Evolutionary conservation across 2,797 vertebrate genomes (phyloP).

Genomic region (Hylomyscus alleni): DNA sequence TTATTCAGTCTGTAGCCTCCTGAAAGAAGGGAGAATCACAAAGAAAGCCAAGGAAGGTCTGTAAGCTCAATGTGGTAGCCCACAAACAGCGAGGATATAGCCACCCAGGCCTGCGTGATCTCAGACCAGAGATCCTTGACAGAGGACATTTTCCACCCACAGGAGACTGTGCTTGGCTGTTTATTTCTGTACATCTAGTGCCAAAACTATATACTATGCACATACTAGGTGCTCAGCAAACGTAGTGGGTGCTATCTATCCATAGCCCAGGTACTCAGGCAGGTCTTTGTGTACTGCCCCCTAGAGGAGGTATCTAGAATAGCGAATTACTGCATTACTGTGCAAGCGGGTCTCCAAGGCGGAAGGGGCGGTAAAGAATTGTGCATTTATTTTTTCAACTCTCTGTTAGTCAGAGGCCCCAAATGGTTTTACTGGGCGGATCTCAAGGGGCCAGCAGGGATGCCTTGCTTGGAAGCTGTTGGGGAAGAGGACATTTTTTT

Average conservation of each 20-base stretch:
- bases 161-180: accelerated
- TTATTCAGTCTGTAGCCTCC: not conserved
- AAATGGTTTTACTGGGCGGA: not conserved
- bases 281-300: not conserved
- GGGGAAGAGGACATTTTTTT: accelerated
- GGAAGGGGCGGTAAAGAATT: accelerated
- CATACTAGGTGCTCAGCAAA: not conserved
- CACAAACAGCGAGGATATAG: accelerated
- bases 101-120: not conserved
- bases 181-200: not conserved
- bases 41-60: not conserved
- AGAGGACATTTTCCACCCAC: not conserved
- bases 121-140: not conserved
- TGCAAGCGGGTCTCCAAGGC: not conserved
- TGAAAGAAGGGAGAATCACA: not conserved
- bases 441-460: accelerated
- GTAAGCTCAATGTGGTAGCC: not conserved
- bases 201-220: not conserved
- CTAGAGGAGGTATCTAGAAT: not conserved
- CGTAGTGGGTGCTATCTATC: not conserved
- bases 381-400: accelerated
- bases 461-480: not conserved
- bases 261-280: not conserved
- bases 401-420: not conserved
- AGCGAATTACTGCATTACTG: not conserved